phyloP scores from a whole-genome alignment of 1,140 invertebrate genomes.

The Drosophila tristis region DNA sequence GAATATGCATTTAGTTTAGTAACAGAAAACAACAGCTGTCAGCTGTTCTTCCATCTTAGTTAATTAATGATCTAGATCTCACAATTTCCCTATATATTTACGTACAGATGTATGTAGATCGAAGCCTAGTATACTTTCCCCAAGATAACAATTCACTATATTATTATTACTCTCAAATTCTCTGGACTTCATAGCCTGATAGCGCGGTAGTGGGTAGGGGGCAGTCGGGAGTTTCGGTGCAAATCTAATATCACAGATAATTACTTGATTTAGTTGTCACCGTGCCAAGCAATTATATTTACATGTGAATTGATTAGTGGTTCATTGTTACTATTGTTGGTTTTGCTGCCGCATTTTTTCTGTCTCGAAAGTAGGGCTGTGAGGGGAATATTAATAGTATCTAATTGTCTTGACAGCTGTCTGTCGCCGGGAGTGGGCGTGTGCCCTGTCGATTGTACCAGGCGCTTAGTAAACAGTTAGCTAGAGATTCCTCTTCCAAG shows the following conservation, averaged over 20 bases:
- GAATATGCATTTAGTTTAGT: neutral
- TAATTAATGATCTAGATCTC: no score
- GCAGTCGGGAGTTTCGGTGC: neutral
- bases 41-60: slow-evolving; percentile 31
- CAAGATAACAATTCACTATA: no score
- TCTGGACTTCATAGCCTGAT: neutral
- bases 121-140: no score
- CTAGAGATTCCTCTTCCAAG: slow-evolving; percentile 26
- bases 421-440: slow-evolving; percentile 41
- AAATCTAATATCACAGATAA: slow-evolving; percentile 61
- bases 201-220: no score
- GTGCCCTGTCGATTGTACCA: slow-evolving; percentile 33
- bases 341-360: slow-evolving; percentile 26
- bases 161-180: slow-evolving; percentile 14
- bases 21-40: slow-evolving; percentile 28
- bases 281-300: slow-evolving; percentile 64
- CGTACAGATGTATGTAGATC: no score
- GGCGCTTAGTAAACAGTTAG: slow-evolving; percentile 10
- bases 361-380: slow-evolving; percentile 9
- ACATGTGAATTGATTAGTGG: slow-evolving; percentile 43
- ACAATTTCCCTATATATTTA: no score
- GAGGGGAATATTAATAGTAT: slow-evolving; percentile 1
- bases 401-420: slow-evolving; percentile 50
- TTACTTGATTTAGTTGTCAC: slow-evolving; percentile 75
- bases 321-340: slow-evolving; percentile 12